Conservation (phyloP, 2,113 vertebrate genomes). For the Rynchops niger region DNA sequence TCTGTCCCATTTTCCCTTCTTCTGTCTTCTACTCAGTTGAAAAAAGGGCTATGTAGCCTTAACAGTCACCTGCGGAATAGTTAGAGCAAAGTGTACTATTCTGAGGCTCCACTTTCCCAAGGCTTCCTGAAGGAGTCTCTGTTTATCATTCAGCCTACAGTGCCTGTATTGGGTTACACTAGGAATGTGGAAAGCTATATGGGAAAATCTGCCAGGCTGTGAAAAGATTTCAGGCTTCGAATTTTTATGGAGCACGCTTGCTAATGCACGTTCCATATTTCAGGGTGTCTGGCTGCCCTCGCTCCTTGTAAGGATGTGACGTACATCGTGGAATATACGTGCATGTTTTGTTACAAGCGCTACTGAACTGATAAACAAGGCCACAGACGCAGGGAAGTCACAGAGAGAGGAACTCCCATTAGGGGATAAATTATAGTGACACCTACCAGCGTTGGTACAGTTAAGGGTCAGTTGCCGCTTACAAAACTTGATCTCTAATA, state of each 20-base stretch:
- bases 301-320: not conserved
- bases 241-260: slow-evolving; percentile 34
- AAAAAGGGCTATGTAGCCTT: not conserved
- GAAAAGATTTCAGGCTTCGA: slow-evolving; percentile 30
- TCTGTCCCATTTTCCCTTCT: not conserved
- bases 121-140: slow-evolving; percentile 52
- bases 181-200: slow-evolving; percentile 50
- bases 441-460: not conserved
- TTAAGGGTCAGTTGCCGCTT: not conserved
- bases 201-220: slow-evolving; percentile 52
- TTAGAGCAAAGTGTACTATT: not conserved
- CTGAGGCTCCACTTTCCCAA: slow-evolving; percentile 5
- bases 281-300: not conserved
- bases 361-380: not conserved
- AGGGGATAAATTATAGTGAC: not conserved
- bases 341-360: not conserved
- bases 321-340: not conserved
- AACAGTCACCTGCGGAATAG: not conserved
- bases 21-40: not conserved
- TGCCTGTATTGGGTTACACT: slow-evolving; percentile 43
- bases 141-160: slow-evolving; percentile 30
- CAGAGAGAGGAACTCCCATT: not conserved
- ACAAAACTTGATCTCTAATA: not conserved
- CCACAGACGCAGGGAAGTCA: not conserved
- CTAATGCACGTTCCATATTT: slow-evolving; percentile 50